Evolutionary conservation across 2,888 invertebrate species (phyloP), one percentile per base, ranked within the genome.

Genomic region (Agrilus cyanescens): DNA sequence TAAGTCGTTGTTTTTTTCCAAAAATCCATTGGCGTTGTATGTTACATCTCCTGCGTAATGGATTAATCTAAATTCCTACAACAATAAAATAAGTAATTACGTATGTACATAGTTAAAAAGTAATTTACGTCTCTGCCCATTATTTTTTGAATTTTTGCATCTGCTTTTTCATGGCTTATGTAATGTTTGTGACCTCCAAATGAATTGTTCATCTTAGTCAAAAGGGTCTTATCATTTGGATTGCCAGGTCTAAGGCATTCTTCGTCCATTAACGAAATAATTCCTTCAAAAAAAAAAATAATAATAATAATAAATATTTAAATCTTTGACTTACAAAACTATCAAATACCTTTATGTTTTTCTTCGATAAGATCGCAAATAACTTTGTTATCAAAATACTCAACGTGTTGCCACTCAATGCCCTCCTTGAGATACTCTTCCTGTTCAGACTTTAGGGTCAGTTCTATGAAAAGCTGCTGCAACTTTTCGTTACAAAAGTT

Each of bases 401-500:
- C 78, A 3, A 94, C 78, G 29, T 85, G 80, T 53, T 85, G 83
- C 93, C 93, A 94, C 60, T 84, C 82, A 58, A 93, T 94, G 45
- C 91, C 91, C 66, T 94, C 94, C 40, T 80, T 78, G 31, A 82
- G 70, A 60, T 94, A 94, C 62, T 94, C 93, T 57, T 93, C 90
- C 64, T 94, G 93, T 63, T 94, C 93, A 12, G 87, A 87, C 60
- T 86, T 87, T 32, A 94, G 67, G 0, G 93, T 93, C 57, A 93
- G 68, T 64, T 91, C 85, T 59, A 94, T 93, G 67, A 94, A 94
- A 46, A 94, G 69, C 66, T 94, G 93, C 63, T 94, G 93, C 46
- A 94, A 73, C 65, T 94, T 94, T 69, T 94, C 93, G 63, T 94
- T 94, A 65, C 93, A 94, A 70, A 86, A 93, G 69, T 94, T 94